These are phyloP conservation scores for Eubasilissa splendida DNA, from an alignment of 2,888 invertebrate genomes.

Conservation along the genomic window DNA sequence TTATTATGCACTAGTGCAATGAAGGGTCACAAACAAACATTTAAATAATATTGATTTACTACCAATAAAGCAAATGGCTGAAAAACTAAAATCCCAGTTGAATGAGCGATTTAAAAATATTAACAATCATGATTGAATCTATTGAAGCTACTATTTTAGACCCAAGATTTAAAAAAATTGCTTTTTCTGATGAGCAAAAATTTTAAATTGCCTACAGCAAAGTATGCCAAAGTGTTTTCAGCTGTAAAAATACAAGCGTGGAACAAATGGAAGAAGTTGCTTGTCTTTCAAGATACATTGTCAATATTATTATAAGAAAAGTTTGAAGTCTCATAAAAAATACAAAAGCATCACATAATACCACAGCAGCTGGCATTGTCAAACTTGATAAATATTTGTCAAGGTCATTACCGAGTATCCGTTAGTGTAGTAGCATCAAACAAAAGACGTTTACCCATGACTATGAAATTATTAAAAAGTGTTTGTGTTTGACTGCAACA, in stretches of 20 bases:
- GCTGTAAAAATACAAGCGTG: background rate
- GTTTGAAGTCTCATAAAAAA: background rate
- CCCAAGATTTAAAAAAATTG: constrained; percentile 4
- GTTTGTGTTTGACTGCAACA: no score
- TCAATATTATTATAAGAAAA: background rate
- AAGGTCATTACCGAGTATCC: background rate
- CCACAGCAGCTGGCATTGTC: background rate
- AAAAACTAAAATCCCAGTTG: background rate
- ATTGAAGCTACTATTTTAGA: background rate
- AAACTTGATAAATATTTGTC: background rate
- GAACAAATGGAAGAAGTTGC: background rate
- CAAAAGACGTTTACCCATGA: no score
- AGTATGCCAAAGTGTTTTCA: background rate
- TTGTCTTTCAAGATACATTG: background rate
- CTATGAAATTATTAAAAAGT: no score
- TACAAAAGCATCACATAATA: background rate
- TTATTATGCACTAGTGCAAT: background rate
- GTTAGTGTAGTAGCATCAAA: no score
- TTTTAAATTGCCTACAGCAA: background rate
- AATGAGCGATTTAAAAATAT: background rate
- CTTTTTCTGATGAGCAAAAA: background rate
- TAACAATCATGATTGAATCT: background rate
- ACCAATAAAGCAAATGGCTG: background rate
- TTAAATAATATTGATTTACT: background rate
- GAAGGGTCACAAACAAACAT: background rate